Percentiles rank a stretch among this genome's conserved stretches.
Conservation (phyloP, 2,888 invertebrate species). For the Andrena bucephala region DNA sequence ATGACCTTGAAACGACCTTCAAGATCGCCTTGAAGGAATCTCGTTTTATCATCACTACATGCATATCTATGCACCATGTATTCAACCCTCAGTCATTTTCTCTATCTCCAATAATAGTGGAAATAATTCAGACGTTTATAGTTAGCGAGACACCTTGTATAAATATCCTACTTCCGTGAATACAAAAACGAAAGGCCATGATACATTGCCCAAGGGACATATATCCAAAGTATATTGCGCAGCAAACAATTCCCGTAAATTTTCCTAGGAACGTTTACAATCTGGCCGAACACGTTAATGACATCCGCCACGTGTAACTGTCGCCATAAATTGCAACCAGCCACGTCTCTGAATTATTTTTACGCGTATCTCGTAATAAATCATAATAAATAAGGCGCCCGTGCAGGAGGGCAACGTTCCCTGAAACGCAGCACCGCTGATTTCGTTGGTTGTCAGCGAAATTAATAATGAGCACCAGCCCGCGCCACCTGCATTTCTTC, state of each 20-base stretch:
- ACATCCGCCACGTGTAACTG: not conserved
- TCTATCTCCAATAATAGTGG: too few species aligned
- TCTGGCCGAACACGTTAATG: constrained; percentile 23
- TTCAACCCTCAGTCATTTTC: too few species aligned
- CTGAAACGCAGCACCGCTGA: not conserved
- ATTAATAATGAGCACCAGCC: constrained; percentile 39
- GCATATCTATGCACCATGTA: too few species aligned
- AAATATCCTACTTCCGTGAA: not conserved
- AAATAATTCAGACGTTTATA: too few species aligned
- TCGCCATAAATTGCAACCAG: constrained; percentile 13
- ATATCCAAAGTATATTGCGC: not conserved
- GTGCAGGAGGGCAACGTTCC: not conserved
- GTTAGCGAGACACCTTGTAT: not conserved
- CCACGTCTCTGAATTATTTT: constrained; percentile 28
- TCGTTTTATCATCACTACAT: too few species aligned
- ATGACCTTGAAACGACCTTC: too few species aligned
- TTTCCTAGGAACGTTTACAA: constrained; percentile 17
- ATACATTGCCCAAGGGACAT: not conserved
- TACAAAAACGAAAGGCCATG: not conserved
- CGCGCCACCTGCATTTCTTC: constrained; percentile 22
- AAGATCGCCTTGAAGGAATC: too few species aligned
- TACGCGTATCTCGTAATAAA: constrained; percentile 26
- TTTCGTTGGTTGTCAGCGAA: constrained; percentile 26
- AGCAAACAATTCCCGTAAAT: constrained; percentile 8
- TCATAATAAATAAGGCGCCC: constrained; percentile 27